These are phyloP conservation scores for Andricus quercusramuli DNA, from an alignment of 2,888 invertebrate genomes.

Conservation along the genomic window DNA sequence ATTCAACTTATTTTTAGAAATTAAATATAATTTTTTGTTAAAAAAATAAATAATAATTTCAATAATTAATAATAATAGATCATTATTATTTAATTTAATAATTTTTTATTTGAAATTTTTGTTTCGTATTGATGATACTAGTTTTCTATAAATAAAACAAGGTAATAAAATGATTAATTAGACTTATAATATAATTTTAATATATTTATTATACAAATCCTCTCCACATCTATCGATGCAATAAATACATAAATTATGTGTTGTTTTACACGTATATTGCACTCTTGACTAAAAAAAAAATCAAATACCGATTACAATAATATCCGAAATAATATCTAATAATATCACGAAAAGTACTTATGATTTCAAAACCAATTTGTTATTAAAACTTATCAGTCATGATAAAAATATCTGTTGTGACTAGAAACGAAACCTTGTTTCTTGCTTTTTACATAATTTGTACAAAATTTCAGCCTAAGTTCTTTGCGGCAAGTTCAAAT, in stretches of 20 bases:
- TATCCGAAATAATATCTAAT: constrained; percentile 20
- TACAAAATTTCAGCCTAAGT: background rate
- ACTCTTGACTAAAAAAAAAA: background rate
- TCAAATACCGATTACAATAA: constrained; percentile 8
- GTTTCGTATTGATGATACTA: too few species aligned
- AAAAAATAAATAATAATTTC: too few species aligned
- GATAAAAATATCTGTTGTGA: constrained; percentile 26
- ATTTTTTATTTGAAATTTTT: too few species aligned
- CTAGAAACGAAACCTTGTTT: constrained; percentile 22
- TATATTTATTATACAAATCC: constrained; percentile 35
- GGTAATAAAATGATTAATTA: background rate
- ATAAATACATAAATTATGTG: constrained; percentile 37
- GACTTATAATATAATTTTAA: background rate
- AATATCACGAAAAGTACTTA: constrained; percentile 30
- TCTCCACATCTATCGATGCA: background rate
- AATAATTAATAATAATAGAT: too few species aligned
- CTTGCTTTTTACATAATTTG: constrained; percentile 7
- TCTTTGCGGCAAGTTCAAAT: background rate
- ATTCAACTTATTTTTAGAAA: too few species aligned
- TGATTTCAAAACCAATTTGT: background rate
- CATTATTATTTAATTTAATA: too few species aligned
- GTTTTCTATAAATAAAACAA: background rate
- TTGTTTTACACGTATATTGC: constrained; percentile 27
- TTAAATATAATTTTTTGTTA: too few species aligned
- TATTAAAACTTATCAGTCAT: constrained; percentile 27